Evolutionary conservation across 2,797 vertebrate genomes (phyloP).

Genomic region (Hydrocynus forskahlii): DNA sequence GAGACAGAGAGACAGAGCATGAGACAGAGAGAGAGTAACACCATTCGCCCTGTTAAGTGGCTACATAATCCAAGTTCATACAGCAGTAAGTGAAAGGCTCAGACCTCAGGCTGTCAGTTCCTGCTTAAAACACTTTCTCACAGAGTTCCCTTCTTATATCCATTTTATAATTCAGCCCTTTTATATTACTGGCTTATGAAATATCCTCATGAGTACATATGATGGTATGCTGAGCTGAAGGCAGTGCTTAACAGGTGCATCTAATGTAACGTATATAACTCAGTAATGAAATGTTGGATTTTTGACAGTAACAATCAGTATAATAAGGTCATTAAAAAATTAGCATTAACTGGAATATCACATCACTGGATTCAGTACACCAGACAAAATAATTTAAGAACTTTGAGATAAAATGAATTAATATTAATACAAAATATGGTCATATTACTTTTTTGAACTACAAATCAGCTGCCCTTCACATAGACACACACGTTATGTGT

Average conservation of each 20-base stretch:
- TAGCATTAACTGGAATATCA: too few relatives aligned
- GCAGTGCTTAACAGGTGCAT: conserved; percentile 8
- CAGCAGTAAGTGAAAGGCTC: conserved; percentile 22
- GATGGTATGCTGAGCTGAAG: conserved; percentile 23
- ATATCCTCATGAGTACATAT: conserved; percentile 20
- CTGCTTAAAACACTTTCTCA: conserved; percentile 12
- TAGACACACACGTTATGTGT: too few relatives aligned
- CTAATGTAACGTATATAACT: conserved; percentile 35
- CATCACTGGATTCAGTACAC: too few relatives aligned
- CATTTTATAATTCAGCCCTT: conserved; percentile 21
- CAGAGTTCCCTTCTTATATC: conserved; percentile 12
- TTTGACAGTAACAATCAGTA: too few relatives aligned
- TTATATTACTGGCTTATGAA: conserved; percentile 41
- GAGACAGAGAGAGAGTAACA: conserved; percentile 10
- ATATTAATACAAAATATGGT: too few relatives aligned
- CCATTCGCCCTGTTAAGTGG: conserved; percentile 26
- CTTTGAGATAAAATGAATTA: too few relatives aligned
- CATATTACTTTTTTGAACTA: too few relatives aligned
- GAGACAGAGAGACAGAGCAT: background rate
- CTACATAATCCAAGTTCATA: conserved; percentile 38
- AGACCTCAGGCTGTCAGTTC: conserved; percentile 11
- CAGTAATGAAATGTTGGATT: background rate
- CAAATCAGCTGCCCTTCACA: too few relatives aligned
- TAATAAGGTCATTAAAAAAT: too few relatives aligned
- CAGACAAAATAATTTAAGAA: too few relatives aligned